Conservation (phyloP, 2,888 invertebrate species). For the Drosophila fungiperda region DNA sequence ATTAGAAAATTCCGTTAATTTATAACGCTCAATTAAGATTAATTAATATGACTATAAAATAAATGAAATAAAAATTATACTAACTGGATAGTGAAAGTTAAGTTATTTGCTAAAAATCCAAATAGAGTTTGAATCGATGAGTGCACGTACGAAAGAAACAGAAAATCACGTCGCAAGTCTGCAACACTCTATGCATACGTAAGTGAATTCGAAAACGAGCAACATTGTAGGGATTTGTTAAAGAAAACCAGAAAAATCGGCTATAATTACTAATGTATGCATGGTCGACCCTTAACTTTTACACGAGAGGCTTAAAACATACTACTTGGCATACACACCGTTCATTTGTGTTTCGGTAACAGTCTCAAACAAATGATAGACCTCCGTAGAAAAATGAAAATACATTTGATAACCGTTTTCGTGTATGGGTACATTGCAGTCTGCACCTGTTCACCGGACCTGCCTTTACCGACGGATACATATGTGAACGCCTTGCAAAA, state of each 20-base stretch:
- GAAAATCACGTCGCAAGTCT: conserved; percentile 43
- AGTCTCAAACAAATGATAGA: conserved; percentile 19
- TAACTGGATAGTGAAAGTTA: conserved; percentile 61
- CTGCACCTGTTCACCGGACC: conserved; percentile 26
- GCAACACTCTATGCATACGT: conserved; percentile 53
- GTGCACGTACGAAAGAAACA: conserved; percentile 52
- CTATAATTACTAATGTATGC: conserved; percentile 13
- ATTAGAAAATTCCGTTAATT: not conserved
- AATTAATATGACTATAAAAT: conserved; percentile 3
- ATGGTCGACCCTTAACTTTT: conserved; percentile 18
- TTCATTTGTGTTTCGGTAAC: conserved; percentile 46
- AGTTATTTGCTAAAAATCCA: conserved; percentile 36
- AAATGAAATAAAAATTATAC: conserved; percentile 8
- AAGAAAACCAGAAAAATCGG: conserved; percentile 2
- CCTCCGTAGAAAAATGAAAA: conserved; percentile 33
- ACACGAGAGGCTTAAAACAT: conserved; percentile 34
- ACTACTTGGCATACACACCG: conserved; percentile 22
- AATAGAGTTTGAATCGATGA: conserved; percentile 19
- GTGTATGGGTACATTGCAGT: conserved; percentile 4
- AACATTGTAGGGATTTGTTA: conserved; percentile 2
- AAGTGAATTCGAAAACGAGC: conserved; percentile 34
- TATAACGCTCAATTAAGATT: not conserved
- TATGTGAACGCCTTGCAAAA: conserved; percentile 80
- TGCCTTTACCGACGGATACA: conserved; percentile 67
- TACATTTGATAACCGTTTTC: conserved; percentile 13